phyloP scores from a whole-genome alignment of 1,140 invertebrate species.

The Dolichoris vasculosae region DNA sequence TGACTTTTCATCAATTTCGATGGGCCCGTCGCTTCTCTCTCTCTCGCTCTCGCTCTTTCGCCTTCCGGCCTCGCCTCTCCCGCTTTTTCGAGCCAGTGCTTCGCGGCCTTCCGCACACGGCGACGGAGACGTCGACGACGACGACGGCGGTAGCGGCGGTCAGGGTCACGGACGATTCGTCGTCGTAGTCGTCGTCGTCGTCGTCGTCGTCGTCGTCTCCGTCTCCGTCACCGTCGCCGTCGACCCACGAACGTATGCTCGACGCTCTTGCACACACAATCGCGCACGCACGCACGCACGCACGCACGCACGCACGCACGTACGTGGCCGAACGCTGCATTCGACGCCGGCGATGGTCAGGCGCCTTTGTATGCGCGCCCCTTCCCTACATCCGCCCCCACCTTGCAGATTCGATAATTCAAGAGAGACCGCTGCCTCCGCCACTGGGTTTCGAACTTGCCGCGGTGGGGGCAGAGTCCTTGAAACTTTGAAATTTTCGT shows the following conservation, averaged over 20 bases:
- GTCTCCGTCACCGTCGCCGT: no score
- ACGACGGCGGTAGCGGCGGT: no score
- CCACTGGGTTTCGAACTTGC: neutral
- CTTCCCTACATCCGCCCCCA: neutral
- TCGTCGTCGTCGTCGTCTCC: no score
- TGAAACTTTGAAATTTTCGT: conserved; percentile 39
- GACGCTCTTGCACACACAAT: neutral
- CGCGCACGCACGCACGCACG: neutral
- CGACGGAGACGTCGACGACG: no score
- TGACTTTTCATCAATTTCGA: neutral
- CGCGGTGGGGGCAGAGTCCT: conserved; percentile 20
- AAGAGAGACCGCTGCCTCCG: neutral
- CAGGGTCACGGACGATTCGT: conserved; percentile 48
- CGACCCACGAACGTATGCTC: neutral
- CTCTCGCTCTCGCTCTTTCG: neutral
- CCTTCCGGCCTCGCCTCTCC: neutral
- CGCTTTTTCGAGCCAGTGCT: conserved; percentile 32
- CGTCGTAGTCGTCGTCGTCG: no score
- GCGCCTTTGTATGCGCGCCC: conserved; percentile 28
- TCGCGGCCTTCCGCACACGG: conserved; percentile 20
- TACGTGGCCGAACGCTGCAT: neutral
- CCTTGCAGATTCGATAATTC: conserved; percentile 36
- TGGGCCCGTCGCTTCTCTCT: neutral
- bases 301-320: neutral
- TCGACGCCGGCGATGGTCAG: neutral